These are phyloP conservation scores for Zaprionus ornatus DNA, from an alignment of 1,140 invertebrate species.

Conservation along the genomic window DNA sequence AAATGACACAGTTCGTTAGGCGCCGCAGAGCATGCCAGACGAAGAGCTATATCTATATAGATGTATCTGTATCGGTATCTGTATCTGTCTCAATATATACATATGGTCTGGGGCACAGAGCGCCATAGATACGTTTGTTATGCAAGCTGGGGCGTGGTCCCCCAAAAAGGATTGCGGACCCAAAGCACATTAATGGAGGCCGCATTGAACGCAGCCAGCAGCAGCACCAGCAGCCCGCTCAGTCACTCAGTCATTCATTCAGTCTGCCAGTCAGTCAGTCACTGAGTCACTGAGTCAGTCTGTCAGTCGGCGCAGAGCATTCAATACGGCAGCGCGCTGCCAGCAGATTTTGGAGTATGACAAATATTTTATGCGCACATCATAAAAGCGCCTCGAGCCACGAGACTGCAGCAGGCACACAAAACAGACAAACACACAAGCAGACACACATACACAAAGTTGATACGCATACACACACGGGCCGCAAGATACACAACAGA, in stretches of 20 bases:
- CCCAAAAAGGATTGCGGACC: constrained; percentile 68
- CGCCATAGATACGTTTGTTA: constrained; percentile 67
- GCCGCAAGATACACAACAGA: constrained; percentile 42
- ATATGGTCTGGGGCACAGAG: background rate
- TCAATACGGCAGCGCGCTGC: constrained; percentile 44
- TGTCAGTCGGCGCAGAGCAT: constrained; percentile 32
- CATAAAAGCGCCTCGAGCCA: constrained; percentile 64
- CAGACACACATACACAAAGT: background rate
- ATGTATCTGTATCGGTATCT: constrained; percentile 5
- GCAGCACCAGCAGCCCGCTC: constrained; percentile 22
- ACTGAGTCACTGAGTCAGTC: constrained; percentile 14
- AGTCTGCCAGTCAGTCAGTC: constrained; percentile 7
- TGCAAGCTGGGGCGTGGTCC: constrained; percentile 73
- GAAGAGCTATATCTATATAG: constrained; percentile 50
- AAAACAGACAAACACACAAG: constrained; percentile 14
- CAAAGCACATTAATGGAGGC: constrained; percentile 62
- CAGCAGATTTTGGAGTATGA: constrained; percentile 73
- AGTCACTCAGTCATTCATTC: constrained; percentile 14
- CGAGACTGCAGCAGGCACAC: constrained; percentile 58
- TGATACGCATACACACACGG: background rate
- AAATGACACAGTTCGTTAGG: constrained; percentile 83
- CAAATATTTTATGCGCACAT: constrained; percentile 81
- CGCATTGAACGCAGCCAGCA: constrained; percentile 36
- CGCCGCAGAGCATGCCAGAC: constrained; percentile 55
- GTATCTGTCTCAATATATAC: constrained; percentile 36